Evolutionary conservation across 2,888 invertebrate genomes (phyloP).

Genomic region (Pristionchus maxplancki): DNA sequence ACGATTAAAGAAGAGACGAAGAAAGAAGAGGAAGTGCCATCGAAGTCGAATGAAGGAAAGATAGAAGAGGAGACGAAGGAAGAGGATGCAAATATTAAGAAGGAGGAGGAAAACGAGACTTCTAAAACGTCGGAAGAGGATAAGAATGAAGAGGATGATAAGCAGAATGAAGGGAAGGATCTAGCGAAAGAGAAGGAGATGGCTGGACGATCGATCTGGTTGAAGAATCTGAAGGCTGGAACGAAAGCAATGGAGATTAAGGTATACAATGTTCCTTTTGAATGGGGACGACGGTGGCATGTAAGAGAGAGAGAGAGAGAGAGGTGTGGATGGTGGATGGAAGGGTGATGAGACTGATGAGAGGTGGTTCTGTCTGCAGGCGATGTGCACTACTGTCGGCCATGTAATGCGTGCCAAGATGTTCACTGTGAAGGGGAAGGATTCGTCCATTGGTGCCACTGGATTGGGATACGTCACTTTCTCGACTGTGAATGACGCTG

Average conservation of each 20-base stretch:
- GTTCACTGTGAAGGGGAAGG: constrained; percentile 51
- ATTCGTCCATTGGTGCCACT: background rate
- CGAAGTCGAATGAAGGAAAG: background rate
- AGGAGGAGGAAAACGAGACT: background rate
- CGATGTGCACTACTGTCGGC: constrained; percentile 42
- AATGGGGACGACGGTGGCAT: background rate
- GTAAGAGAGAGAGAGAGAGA: too few relatives aligned
- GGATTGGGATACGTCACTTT: constrained; percentile 49
- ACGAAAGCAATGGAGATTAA: constrained; percentile 50
- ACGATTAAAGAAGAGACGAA: background rate
- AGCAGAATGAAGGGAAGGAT: background rate
- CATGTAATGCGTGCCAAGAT: constrained; percentile 48
- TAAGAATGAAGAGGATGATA: constrained; percentile 7
- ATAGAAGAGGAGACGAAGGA: background rate
- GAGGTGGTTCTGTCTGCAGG: constrained; percentile 33
- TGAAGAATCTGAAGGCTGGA: constrained; percentile 45
- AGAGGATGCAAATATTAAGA: background rate
- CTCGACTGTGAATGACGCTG: constrained; percentile 37
- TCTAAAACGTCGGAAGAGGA: background rate
- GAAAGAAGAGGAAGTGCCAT: background rate
- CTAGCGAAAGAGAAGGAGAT: constrained; percentile 47
- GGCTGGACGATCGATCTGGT: constrained; percentile 49
- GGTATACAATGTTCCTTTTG: background rate
- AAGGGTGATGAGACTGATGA: background rate
- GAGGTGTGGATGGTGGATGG: background rate